phyloP scores from a whole-genome alignment of 2,888 invertebrate genomes.

The Aquatica leii region DNA sequence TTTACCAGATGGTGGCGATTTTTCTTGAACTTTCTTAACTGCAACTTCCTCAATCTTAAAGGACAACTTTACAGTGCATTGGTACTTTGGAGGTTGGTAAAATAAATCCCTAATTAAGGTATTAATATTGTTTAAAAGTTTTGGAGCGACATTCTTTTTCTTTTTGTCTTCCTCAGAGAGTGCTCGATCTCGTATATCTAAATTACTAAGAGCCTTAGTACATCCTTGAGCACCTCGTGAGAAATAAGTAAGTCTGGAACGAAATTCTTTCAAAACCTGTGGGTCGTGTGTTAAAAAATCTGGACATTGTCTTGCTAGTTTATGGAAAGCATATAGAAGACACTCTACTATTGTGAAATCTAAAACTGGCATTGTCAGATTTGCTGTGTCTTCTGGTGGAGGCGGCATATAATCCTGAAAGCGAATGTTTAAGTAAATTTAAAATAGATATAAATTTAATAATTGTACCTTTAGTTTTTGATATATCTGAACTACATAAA shows the following conservation, averaged over 20 bases:
- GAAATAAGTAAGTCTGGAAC: slow-evolving; percentile 88
- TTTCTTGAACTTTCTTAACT: slow-evolving; percentile 56
- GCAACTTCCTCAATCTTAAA: slow-evolving; percentile 67
- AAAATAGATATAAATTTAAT: slow-evolving; percentile 3
- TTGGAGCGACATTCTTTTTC: slow-evolving; percentile 83
- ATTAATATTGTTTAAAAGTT: slow-evolving; percentile 92
- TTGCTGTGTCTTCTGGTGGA: slow-evolving; percentile 76
- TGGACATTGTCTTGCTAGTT: slow-evolving; percentile 80
- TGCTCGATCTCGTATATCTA: slow-evolving; percentile 52
- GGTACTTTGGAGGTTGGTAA: slow-evolving; percentile 92
- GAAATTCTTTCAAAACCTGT: slow-evolving; percentile 81
- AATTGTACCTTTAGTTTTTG: slow-evolving; percentile 74
- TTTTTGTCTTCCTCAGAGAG: slow-evolving; percentile 68
- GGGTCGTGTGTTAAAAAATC: slow-evolving; percentile 80
- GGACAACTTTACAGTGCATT: slow-evolving; percentile 81
- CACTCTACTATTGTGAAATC: slow-evolving; percentile 95
- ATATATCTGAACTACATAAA: slow-evolving; percentile 79
- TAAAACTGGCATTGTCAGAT: slow-evolving; percentile 77
- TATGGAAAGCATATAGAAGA: slow-evolving; percentile 79
- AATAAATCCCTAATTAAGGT: slow-evolving; percentile 92
- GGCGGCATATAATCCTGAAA: slow-evolving; percentile 86
- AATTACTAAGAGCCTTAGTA: slow-evolving; percentile 53
- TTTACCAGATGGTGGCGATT: slow-evolving; percentile 59
- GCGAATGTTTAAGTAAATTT: slow-evolving; percentile 9
- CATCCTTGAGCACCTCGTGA: slow-evolving; percentile 91